These are phyloP conservation scores for Lasioglossum lativentre DNA, from an alignment of 2,888 invertebrate species.

Conservation along the genomic window DNA sequence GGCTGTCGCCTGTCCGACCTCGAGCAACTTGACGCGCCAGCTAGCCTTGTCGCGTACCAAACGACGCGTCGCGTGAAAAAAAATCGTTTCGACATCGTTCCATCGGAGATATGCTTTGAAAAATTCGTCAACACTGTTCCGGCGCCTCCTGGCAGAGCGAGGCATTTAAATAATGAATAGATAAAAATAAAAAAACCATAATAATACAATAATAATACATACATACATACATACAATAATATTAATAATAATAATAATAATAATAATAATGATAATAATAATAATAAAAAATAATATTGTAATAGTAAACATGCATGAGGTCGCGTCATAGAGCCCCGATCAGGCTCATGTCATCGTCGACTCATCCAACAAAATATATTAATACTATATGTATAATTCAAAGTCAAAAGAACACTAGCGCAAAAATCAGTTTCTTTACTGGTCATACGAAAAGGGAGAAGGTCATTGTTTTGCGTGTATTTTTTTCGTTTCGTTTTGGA, in stretches of 20 bases:
- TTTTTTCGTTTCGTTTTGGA: slow-evolving; percentile 6
- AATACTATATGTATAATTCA: slow-evolving; percentile 78
- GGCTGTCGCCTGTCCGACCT: slow-evolving; percentile 30
- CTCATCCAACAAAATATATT: slow-evolving; percentile 82
- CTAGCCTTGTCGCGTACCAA: slow-evolving; percentile 57
- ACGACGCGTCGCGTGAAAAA: slow-evolving; percentile 19
- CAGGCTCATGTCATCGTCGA: slow-evolving; percentile 60
- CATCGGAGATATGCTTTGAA: slow-evolving; percentile 41
- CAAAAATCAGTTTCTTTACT: slow-evolving; percentile 49
- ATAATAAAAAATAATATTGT: slow-evolving; percentile 77
- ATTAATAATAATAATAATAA: slow-evolving; percentile 72
- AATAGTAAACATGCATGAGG: slow-evolving; percentile 82
- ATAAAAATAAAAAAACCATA: slow-evolving; percentile 72
- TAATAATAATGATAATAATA: slow-evolving; percentile 75
- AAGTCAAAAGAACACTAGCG: slow-evolving; percentile 58
- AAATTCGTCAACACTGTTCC: slow-evolving; percentile 56
- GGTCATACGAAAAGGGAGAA: slow-evolving; percentile 38
- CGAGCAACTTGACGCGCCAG: slow-evolving; percentile 57
- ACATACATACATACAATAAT: slow-evolving; percentile 71
- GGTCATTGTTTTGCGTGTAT: slow-evolving; percentile 12
- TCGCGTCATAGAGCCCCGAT: slow-evolving; percentile 53
- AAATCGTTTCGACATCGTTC: slow-evolving; percentile 13
- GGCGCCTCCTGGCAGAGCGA: slow-evolving; percentile 53
- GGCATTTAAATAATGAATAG: slow-evolving; percentile 66
- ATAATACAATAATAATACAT: slow-evolving; percentile 68